Conservation (phyloP, 1,140 invertebrate genomes). For the Hyposmocoma kahamanoa region DNA sequence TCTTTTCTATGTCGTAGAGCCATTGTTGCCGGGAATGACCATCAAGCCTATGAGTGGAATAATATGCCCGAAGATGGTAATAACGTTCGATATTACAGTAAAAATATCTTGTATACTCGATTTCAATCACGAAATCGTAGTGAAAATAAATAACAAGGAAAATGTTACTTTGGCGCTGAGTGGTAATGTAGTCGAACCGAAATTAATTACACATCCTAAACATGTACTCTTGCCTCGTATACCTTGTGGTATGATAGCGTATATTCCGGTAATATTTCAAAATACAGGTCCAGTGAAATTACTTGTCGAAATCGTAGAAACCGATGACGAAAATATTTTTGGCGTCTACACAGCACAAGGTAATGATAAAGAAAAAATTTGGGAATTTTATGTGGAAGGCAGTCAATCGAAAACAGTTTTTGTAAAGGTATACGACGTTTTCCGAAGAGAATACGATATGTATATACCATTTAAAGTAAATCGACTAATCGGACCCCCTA, state of each 20-base stretch:
- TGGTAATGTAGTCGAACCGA: conserved; percentile 57
- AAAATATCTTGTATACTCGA: conserved; percentile 57
- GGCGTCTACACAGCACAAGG: conserved; percentile 42
- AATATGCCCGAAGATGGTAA: conserved; percentile 55
- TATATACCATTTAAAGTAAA: conserved; percentile 63
- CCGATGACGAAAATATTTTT: conserved; percentile 53
- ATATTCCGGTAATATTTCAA: conserved; percentile 53
- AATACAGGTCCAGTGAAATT: conserved; percentile 40
- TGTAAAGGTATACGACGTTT: conserved; percentile 52
- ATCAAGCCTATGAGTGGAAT: conserved; percentile 55
- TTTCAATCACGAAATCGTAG: conserved; percentile 46
- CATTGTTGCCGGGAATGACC: conserved; percentile 49
- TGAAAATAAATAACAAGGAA: conserved; percentile 68
- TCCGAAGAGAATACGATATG: conserved; percentile 58
- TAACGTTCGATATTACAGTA: conserved; percentile 43
- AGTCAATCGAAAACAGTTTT: conserved; percentile 51
- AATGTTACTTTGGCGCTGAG: conserved; percentile 49
- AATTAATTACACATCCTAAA: conserved; percentile 52
- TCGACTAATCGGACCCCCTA: conserved; percentile 50
- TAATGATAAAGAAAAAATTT: conserved; percentile 46
- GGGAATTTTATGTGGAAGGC: conserved; percentile 42
- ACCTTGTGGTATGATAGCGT: conserved; percentile 50
- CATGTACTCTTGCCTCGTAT: conserved; percentile 50
- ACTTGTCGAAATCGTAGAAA: conserved; percentile 42
- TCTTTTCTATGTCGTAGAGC: conserved; percentile 56